These are phyloP conservation scores for Rhagonycha lutea DNA, from an alignment of 2,888 invertebrate species.

Conservation along the genomic window DNA sequence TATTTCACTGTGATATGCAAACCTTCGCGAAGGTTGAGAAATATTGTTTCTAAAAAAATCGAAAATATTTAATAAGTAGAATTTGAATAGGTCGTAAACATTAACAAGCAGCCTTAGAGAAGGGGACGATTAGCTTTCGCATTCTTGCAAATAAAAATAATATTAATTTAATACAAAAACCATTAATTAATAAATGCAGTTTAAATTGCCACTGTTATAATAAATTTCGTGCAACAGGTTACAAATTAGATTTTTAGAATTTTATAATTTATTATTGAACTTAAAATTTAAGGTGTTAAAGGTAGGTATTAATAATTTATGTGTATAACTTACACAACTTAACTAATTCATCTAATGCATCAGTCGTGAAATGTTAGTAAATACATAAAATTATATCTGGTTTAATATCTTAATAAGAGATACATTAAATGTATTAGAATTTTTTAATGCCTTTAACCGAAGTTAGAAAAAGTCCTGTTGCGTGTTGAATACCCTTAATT, in stretches of 20 bases:
- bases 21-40: neutral
- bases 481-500: slow-evolving; percentile 13
- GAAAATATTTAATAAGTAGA: too few species aligned
- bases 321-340: neutral
- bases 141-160: neutral
- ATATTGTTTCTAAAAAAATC: neutral
- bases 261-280: neutral
- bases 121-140: neutral
- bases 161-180: neutral
- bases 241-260: neutral
- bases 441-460: neutral
- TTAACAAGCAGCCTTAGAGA: neutral
- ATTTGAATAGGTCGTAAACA: neutral
- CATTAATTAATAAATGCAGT: neutral
- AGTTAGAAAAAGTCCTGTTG: neutral
- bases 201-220: neutral
- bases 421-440: neutral
- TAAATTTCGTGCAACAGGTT: neutral
- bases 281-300: neutral
- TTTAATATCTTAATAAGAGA: neutral
- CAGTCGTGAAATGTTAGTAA: neutral
- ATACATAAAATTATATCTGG: neutral
- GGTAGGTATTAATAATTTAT: neutral
- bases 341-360: neutral
- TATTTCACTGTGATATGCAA: too few species aligned